Conservation (phyloP, 2,797 vertebrate genomes). For the Cryptoprocta ferox region DNA sequence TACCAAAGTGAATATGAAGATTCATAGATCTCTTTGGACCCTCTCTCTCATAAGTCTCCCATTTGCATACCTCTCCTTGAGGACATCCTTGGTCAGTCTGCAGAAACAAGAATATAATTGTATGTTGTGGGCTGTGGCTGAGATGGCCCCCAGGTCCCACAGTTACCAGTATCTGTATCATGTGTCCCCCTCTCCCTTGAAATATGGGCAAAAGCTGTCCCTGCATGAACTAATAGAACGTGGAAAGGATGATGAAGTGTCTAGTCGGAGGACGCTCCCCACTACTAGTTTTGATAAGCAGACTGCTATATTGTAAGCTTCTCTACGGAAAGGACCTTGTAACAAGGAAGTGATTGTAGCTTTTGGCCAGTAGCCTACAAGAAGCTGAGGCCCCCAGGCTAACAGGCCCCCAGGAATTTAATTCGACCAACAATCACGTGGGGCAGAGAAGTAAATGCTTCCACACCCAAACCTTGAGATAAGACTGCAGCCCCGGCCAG, state of each 20-base stretch:
- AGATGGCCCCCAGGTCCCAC: neutral
- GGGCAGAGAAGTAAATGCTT: neutral
- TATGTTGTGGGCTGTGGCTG: neutral
- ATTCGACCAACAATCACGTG: neutral
- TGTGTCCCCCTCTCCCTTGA: rapidly evolving
- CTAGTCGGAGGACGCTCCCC: neutral
- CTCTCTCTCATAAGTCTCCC: neutral
- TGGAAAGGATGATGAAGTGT: neutral
- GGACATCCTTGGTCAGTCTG: neutral
- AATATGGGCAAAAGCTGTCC: neutral
- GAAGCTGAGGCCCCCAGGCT: neutral
- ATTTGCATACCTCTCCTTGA: neutral
- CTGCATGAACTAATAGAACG: neutral
- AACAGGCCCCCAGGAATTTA: neutral
- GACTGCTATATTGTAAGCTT: neutral
- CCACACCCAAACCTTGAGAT: neutral
- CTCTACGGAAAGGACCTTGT: neutral
- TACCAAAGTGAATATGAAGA: neutral
- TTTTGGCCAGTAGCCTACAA: neutral
- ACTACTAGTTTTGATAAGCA: neutral
- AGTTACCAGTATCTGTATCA: neutral
- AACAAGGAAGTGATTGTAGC: neutral
- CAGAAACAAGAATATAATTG: neutral
- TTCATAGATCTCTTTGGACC: neutral
- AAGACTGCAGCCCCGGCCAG: neutral